These are phyloP conservation scores for Semaprochilodus insignis DNA, from an alignment of 2,797 vertebrate species.

Conservation along the genomic window DNA sequence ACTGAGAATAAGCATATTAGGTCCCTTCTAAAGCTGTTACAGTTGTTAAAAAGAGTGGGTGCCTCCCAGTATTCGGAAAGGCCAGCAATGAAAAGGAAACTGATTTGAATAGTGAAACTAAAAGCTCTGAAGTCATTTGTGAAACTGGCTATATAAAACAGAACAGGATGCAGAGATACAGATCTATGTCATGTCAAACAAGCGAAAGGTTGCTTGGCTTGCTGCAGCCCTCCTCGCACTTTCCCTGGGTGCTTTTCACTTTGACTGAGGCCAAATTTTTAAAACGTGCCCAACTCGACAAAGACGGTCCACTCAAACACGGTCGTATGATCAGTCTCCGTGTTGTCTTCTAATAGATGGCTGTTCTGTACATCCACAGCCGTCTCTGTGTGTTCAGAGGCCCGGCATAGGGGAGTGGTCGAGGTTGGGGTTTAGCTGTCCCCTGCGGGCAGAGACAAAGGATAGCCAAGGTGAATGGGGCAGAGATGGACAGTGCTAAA, in stretches of 20 bases:
- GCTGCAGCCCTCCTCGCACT: not conserved
- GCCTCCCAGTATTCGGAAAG: too few species aligned
- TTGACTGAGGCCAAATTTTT: not conserved
- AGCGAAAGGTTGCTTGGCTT: not conserved
- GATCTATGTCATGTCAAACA: not conserved
- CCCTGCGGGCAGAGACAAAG: not conserved
- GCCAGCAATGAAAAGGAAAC: not conserved
- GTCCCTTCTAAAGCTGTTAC: too few species aligned
- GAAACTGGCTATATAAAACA: not conserved
- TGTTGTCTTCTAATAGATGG: not conserved
- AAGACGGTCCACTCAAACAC: not conserved
- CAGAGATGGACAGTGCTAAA: not conserved
- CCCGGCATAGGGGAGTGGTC: not conserved
- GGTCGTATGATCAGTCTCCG: not conserved
- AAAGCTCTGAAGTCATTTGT: not conserved
- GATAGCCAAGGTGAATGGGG: not conserved
- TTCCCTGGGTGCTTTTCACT: not conserved
- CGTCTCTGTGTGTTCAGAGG: not conserved
- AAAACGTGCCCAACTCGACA: not conserved
- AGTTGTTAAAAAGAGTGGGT: too few species aligned
- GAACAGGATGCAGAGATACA: conserved; percentile 7
- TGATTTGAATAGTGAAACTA: not conserved
- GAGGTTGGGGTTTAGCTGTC: not conserved
- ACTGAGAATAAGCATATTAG: too few species aligned
- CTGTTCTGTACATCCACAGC: not conserved